Evolutionary conservation across 2,113 vertebrate genomes (phyloP).

Genomic region (Pipra filicauda): DNA sequence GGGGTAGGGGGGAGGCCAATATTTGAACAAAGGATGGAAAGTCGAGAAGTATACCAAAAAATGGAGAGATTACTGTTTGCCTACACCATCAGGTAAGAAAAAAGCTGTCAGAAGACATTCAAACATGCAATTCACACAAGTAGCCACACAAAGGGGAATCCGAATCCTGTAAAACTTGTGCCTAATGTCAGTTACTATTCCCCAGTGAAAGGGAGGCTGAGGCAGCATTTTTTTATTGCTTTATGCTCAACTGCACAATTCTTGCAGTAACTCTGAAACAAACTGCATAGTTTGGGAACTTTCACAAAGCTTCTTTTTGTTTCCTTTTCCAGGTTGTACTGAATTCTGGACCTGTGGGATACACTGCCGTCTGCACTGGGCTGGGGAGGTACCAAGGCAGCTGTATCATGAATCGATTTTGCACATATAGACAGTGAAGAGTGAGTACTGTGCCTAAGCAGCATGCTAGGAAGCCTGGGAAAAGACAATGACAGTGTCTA

Average conservation of each 20-base stretch:
- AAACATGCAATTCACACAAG: not conserved
- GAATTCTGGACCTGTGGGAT: not conserved
- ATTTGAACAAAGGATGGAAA: not conserved
- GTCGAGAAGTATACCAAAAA: not conserved
- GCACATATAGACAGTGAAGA: accelerated
- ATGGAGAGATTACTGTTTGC: not conserved
- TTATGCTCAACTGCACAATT: not conserved
- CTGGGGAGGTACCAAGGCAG: not conserved
- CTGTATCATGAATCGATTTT: accelerated
- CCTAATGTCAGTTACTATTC: not conserved
- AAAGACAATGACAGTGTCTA: not conserved
- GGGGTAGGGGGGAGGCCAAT: accelerated
- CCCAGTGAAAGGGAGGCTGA: not conserved
- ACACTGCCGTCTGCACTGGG: not conserved
- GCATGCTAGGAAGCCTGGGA: not conserved
- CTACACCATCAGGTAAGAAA: not conserved
- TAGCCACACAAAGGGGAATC: not conserved
- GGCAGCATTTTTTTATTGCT: not conserved
- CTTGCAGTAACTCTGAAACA: not conserved
- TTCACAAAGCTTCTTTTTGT: not conserved
- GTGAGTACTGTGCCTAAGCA: not conserved
- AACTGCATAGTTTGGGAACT: not conserved
- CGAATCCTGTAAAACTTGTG: not conserved
- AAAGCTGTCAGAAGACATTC: not conserved
- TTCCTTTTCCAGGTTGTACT: accelerated